Evolutionary conservation across 2,888 invertebrate species (phyloP), one percentile per base, ranked within the genome.

Genomic region (Ischnus inquisitorius): DNA sequence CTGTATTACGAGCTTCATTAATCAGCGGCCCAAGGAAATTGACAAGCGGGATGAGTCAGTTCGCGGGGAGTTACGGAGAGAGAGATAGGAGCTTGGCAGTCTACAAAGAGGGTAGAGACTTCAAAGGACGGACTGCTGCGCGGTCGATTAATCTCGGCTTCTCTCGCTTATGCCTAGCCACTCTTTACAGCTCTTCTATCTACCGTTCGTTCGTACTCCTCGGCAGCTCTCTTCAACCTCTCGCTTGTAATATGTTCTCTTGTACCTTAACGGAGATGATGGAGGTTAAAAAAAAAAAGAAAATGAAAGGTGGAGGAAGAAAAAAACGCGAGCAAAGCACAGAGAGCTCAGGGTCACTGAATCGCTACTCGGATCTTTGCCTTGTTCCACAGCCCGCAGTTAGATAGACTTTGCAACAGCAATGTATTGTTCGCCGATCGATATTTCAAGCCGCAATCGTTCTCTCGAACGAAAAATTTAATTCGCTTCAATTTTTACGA

Each of bases 1-100:
- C 87, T 81, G 68, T 89, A 89, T 90, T 90, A 90, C 87, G 88
- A 87, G 88, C 87, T 89, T 88, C 90, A 90, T 90, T 90, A 90
- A 90, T 90, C 90, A 90, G 87, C 10, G 88, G 83, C 85, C 75
- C 83, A 86, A 86, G 90, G 80, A 90, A 90, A 90, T 90, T 90
- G 90, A 90, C 90, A 90, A 89, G 89, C 86, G 75, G 68, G 34
- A 64, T 72, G 69, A 54, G 78, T 62, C 43, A 39, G 60, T 57
- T 54, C 68, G 60, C 25, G 46, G 68, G 62, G 39, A 75, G 48
- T 34, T 62, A 74, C 57, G 46, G 65, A 68, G 69, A 51, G 51
- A 64, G 54, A 25, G 65, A 67, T 28, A 64, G 68, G 57, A 60
- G 46, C 65, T 46, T 12, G 22, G 34, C 60, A 60, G 72, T 74